phyloP scores from a whole-genome alignment of 2,113 vertebrate genomes.

The Morone chrysops region DNA sequence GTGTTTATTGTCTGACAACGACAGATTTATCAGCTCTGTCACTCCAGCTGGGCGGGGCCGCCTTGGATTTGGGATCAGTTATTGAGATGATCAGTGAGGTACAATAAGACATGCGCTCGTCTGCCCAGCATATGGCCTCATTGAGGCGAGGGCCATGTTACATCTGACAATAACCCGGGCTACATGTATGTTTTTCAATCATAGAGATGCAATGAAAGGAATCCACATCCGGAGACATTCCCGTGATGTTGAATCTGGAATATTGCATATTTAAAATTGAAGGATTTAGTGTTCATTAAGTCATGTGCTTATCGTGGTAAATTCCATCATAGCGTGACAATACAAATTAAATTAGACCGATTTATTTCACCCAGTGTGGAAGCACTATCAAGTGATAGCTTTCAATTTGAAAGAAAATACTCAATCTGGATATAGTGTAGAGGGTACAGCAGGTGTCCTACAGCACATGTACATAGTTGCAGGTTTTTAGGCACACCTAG shows the following conservation, averaged over 20 bases:
- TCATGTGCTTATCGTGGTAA: too few relatives aligned
- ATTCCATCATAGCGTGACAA: background rate
- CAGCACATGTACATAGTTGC: too few relatives aligned
- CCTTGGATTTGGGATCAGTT: constrained; percentile 18
- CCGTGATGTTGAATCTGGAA: background rate
- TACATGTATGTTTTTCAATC: background rate
- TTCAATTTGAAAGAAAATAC: background rate
- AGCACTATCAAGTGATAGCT: background rate
- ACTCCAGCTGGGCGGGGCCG: constrained; percentile 66
- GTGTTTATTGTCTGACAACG: background rate
- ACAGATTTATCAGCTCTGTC: background rate
- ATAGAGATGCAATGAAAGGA: background rate
- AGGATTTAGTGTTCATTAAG: too few relatives aligned
- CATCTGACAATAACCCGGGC: constrained; percentile 28
- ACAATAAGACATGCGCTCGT: constrained; percentile 7
- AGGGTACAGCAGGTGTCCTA: background rate
- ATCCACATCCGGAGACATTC: too few relatives aligned
- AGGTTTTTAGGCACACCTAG: background rate
- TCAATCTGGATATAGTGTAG: background rate
- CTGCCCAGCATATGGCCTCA: constrained; percentile 31
- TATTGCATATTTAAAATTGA: background rate
- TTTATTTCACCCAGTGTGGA: background rate
- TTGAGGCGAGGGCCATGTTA: constrained; percentile 27
- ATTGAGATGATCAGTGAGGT: constrained; percentile 7
- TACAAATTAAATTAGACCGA: background rate